Conservation (phyloP, 2,888 invertebrate genomes). For the Cryptocephalus primarius region DNA sequence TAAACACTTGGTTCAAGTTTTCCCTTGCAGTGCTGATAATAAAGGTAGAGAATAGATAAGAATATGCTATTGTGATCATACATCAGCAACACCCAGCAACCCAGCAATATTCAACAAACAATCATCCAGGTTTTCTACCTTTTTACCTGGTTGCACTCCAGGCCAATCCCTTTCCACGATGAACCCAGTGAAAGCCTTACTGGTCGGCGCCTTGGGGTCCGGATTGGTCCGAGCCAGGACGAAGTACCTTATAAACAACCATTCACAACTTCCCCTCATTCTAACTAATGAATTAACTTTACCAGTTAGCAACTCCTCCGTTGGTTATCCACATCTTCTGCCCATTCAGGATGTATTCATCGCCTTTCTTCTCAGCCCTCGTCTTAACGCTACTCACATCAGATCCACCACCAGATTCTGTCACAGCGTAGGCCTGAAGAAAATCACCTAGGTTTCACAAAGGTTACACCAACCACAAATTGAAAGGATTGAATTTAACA, state of each 20-base stretch:
- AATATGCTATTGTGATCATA: too few relatives aligned
- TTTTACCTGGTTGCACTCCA: conserved; percentile 55
- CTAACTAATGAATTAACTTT: conserved; percentile 9
- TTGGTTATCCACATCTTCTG: conserved; percentile 99
- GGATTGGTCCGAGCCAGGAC: conserved; percentile 81
- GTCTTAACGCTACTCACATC: conserved; percentile 86
- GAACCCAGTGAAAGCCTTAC: conserved; percentile 65
- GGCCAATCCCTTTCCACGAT: conserved; percentile 57
- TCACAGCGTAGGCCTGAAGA: conserved; percentile 83
- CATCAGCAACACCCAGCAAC: too few relatives aligned
- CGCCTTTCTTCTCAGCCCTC: conserved; percentile 81
- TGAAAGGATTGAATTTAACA: too few relatives aligned
- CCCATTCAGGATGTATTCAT: conserved; percentile 78
- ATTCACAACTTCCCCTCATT: too few relatives aligned
- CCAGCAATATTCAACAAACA: too few relatives aligned
- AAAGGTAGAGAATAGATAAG: too few relatives aligned
- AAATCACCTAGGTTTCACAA: too few relatives aligned
- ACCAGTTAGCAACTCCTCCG: conserved; percentile 89
- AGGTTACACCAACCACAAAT: too few relatives aligned
- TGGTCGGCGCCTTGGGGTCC: conserved; percentile 76
- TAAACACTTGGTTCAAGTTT: too few relatives aligned
- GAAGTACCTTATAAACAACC: conserved; percentile 39
- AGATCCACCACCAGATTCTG: conserved; percentile 89
- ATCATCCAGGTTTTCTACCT: conserved; percentile 39
- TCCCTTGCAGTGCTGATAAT: too few relatives aligned